A percentile compares a stretch with the other conserved stretches of the same genome.
phyloP scores from a whole-genome alignment of 2,113 vertebrate species.

The Paracanthobrama guichenoti region DNA sequence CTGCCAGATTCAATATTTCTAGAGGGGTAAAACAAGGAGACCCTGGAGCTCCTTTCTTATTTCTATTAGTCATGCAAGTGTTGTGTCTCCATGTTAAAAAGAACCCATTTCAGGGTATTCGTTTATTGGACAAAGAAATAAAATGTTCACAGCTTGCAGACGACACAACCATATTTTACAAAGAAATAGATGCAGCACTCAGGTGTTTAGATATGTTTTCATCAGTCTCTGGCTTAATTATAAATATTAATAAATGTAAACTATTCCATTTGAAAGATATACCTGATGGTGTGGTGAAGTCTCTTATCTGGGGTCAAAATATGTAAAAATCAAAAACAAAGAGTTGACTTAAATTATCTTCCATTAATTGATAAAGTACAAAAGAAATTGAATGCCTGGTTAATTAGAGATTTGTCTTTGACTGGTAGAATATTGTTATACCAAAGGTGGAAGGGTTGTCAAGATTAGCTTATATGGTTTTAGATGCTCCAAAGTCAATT shows the following conservation, averaged over 20 bases:
- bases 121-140: not conserved
- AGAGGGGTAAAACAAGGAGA: not conserved
- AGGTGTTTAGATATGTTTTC: not conserved
- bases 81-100: not conserved
- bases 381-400: no score
- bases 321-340: not conserved
- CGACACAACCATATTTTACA: not conserved
- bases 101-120: not conserved
- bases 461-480: not conserved
- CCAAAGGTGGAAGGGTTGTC: not conserved
- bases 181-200: not conserved
- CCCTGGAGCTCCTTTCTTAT: not conserved
- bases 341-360: no score
- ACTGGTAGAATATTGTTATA: no score
- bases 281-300: not conserved
- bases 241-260: not conserved
- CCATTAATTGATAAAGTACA: no score
- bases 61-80: not conserved
- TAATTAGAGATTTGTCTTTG: no score
- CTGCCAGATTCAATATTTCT: not conserved
- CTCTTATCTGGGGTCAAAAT: not conserved
- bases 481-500: not conserved
- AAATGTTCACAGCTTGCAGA: not conserved
- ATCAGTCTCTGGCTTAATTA: not conserved
- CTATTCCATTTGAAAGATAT: not conserved